Evolutionary conservation across 2,797 vertebrate genomes (phyloP).

Genomic region (Periophthalmus magnuspinnatus): DNA sequence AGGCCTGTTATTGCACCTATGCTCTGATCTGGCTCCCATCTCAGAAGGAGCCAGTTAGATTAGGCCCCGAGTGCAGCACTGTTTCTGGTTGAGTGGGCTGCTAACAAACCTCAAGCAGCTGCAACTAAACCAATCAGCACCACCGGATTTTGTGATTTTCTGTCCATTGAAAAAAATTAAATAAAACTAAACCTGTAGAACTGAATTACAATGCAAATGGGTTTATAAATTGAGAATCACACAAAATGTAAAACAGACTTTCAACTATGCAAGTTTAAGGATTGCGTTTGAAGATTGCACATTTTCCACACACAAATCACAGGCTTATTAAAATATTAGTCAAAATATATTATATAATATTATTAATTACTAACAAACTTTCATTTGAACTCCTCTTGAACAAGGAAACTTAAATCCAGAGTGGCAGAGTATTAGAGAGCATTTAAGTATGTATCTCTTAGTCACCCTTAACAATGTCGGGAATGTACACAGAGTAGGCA

Average conservation of each 20-base stretch:
- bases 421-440: neutral
- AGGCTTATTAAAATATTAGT: too few species aligned
- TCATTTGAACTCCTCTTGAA: neutral
- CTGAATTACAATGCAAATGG: neutral
- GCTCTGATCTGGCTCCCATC: neutral
- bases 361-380: neutral
- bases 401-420: neutral
- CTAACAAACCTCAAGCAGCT: constrained; percentile 42
- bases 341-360: too few species aligned
- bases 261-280: neutral
- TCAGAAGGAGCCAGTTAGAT: neutral
- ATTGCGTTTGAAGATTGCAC: neutral
- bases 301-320: neutral
- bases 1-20: neutral
- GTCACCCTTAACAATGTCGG: constrained; percentile 23
- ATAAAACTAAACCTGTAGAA: neutral
- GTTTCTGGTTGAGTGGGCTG: constrained; percentile 67
- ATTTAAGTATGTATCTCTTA: neutral
- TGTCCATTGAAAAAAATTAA: neutral
- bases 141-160: neutral
- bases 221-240: neutral
- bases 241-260: neutral
- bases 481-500: constrained; percentile 33
- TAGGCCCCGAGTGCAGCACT: constrained; percentile 42
- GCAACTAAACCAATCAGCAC: neutral